Percentiles rank a stretch among this genome's conserved stretches.
Evolutionary conservation across 2,888 invertebrate species (phyloP).

Genomic region (Mesochorus sp.): DNA sequence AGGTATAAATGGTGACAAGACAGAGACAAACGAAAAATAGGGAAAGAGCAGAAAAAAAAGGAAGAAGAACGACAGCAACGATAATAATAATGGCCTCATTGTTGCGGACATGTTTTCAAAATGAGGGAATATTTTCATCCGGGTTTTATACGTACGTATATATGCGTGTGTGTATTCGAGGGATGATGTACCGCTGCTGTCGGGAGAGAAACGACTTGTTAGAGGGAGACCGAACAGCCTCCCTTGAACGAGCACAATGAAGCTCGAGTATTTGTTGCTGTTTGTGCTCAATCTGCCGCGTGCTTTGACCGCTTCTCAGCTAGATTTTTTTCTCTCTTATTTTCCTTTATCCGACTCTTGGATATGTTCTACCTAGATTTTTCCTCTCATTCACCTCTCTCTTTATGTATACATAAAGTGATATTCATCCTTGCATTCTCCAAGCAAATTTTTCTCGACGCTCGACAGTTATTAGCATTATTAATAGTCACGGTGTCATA

Average conservation of each 20-base stretch:
- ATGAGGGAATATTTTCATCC: conserved; percentile 73
- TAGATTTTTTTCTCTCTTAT: conserved; percentile 45
- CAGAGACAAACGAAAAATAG: conserved; percentile 26
- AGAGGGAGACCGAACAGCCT: conserved; percentile 40
- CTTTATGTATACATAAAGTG: conserved; percentile 22
- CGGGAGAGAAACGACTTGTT: conserved; percentile 45
- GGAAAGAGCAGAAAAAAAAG: conserved; percentile 43
- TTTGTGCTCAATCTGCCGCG: conserved; percentile 77
- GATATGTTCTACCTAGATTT: conserved; percentile 9
- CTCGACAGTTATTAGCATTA: conserved; percentile 79
- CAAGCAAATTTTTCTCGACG: conserved; percentile 63
- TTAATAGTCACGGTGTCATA: conserved; percentile 74
- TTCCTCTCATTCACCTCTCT: conserved; percentile 22
- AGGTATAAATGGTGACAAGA: neutral
- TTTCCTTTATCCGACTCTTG: conserved; percentile 33
- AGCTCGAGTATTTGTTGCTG: conserved; percentile 80
- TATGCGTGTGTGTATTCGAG: conserved; percentile 2
- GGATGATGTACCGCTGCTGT: conserved; percentile 31
- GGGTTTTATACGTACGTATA: neutral
- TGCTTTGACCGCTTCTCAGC: conserved; percentile 71
- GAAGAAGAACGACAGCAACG: conserved; percentile 70
- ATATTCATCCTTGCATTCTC: conserved; percentile 18
- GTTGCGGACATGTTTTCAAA: conserved; percentile 82
- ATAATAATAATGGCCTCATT: conserved; percentile 80
- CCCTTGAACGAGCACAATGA: conserved; percentile 55